Evolutionary conservation across 2,113 vertebrate genomes (phyloP), one percentile per base, ranked within the genome.

Genomic region (Eurypyga helias): DNA sequence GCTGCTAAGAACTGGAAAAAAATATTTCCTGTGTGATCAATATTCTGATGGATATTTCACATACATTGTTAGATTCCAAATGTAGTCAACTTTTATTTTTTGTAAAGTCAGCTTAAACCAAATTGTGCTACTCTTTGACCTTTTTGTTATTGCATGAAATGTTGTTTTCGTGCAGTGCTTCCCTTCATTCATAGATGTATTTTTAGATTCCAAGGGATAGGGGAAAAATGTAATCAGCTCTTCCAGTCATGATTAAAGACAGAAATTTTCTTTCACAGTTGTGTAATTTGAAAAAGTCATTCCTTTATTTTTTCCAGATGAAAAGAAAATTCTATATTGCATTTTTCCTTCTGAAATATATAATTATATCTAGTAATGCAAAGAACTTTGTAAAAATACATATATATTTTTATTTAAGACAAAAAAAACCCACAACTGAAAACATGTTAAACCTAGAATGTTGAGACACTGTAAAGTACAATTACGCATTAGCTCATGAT

Each of bases 221-320:
- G 41, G 34, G 66, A 23, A 70, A 78, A 88, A 89, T 48, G 38
- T 67, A 67, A 13, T 97, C 94, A 89, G 83, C 92, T 73, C 5
- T 94, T 97, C 96, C 65, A 90, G 51, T 78, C 10, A 8, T 84
- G 89, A 96, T 95, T 94, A 95, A 94, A 96, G 83, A 70, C 94
- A 92, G 65, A 89, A 61, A 23, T 86, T 98, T 96, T 90, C 87
- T 92, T 90, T 97, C 77, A 41, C 70, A 55, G 83, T 86, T 60
- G 18, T 73, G 7, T 38, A 48, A 29, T 89, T 95, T 97, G 51
- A 94, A 73, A 91, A 90, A 31, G 31, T 87, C 61, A 49, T 92
- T 94, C 62, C n/a, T 94, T 96, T 94, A 96, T 97, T 94, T 49
- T 86, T 89, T 97, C 80, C 97, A 96, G 84, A 93, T 96, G 93